Evolutionary conservation across 1,140 invertebrate genomes (phyloP), one percentile per base, ranked within the genome.

Genomic region (Harlomillsia oculata): DNA sequence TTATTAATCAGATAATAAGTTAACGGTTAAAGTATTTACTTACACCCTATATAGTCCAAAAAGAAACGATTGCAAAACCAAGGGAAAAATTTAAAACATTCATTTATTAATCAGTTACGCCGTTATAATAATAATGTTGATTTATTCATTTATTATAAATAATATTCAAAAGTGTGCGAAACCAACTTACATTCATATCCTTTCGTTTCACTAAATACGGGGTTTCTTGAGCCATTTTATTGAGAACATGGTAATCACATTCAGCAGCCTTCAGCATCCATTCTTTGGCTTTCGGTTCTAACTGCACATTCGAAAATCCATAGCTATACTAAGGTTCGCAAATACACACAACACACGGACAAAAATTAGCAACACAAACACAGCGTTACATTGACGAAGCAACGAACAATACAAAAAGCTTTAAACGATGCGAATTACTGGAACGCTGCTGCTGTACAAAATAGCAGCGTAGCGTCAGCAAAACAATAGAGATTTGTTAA

Each of bases 191-290:
- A 34, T 56, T 55, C 66, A 81, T 78, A 75, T 89, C 89, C 82
- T 86, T 89, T 61, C 84, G 77, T 68, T 80, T 82, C 45, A 85
- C 82, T 53, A 92, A 77, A 67, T 84, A 79, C 1, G 86, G 80
- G 71, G 87, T 83, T 66, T 89, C 86, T 41, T 80, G 79, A 39
- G 85, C 82, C 69, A 92, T 74, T 71, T 89, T 88, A 21, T 84
- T 80, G 44, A 92, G 58, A 2, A 81, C 78, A 60, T 88, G 85
- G 69, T 90, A 91, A 68, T 91, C 85, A 37, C 82, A 82, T 67
- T 83, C 79, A 25, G 87, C 82, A 29, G 87, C 82, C 64, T 80
- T 80, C 18, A 91, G 77, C 63, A 90, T 80, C 88, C 89, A 92
- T 72, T 88, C 85, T 64, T 84, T 81, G 54, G 83, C 80, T 64